phyloP scores from a whole-genome alignment of 92 coral and sea anemone genomes.

The Zoanthus sociatus region DNA sequence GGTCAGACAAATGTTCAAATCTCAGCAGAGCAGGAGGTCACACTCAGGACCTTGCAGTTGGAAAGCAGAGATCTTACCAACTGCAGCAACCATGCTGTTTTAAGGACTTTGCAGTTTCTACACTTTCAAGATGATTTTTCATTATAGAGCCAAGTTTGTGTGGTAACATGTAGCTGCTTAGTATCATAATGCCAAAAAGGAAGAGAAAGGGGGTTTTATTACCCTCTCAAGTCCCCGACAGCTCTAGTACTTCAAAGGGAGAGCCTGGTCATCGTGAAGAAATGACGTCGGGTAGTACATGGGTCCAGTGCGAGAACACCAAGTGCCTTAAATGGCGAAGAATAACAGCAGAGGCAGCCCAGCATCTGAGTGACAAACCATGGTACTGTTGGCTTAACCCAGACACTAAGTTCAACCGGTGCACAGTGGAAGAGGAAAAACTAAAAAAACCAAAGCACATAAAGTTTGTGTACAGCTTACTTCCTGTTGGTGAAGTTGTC shows the following conservation, averaged over 20 bases:
- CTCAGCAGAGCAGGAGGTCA: no score
- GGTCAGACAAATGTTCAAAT: no score
- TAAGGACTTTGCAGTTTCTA: neutral
- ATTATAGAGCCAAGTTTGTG: neutral
- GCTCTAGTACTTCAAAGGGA: conserved; percentile 1
- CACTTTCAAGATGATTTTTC: neutral
- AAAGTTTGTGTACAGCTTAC: conserved; percentile 86
- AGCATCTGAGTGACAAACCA: conserved; percentile 69
- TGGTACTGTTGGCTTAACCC: conserved; percentile 94
- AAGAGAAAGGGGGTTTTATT: conserved; percentile 48
- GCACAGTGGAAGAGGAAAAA: conserved; percentile 80
- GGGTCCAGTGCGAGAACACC: conserved; percentile 94
- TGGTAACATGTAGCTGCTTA: conserved; percentile 4
- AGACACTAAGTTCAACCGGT: conserved; percentile 69
- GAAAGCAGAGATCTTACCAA: no score
- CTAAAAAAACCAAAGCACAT: conserved; percentile 84
- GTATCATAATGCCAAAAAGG: conserved; percentile 66
- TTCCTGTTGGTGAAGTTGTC: conserved; percentile 87
- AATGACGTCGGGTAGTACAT: conserved; percentile 46
- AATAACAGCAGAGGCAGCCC: conserved; percentile 81
- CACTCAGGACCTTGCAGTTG: no score
- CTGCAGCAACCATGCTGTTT: no score
- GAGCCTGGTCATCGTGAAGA: conserved; percentile 13
- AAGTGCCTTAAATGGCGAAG: conserved; percentile 91
- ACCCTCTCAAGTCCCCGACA: conserved; percentile 6